Evolutionary conservation across 2,797 vertebrate genomes (phyloP), one percentile per base, ranked within the genome.

Genomic region (Pterois miles): DNA sequence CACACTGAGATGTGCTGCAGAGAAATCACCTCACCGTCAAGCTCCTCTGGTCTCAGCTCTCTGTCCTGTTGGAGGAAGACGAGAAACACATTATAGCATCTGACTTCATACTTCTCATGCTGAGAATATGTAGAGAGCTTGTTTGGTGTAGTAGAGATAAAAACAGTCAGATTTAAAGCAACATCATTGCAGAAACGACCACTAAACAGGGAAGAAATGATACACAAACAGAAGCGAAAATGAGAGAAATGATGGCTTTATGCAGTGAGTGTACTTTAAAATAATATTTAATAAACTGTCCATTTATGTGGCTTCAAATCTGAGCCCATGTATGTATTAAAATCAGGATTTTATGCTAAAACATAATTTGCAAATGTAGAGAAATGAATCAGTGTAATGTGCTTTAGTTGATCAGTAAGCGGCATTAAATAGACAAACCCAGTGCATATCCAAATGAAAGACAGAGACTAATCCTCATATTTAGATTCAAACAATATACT

Each of bases 31-130:
- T 94, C 72, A 96, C 96, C 96, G 68, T 96, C 96, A 0, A 96
- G 84, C 88, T 96, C 95, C 82, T 96, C 95, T 5, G 94, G 94
- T 40, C 93, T 90, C 76, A 96, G 89, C 54, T 94, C 94, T 81
- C 96, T 91, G 88, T 96, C 95, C 96, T 96, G 91, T 85, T 40
- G 71, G 71, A 83, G 65, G 73, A 67, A 75, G 59, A 5, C 78
- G 72, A 78, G 34, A 66, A 38, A 80, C 29, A 84, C 13, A 10
- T 84, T 68, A 48, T 4, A 81, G 54, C 1, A 20, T 71, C 52
- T 65, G 12, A 25, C 11, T 46, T 40, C 16, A 36, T 12, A 8
- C 16, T 25, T 53, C 57, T 31, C 6, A 29, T 11, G 13, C 18
- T 38, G 0, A 48, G 62, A 77, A 25, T 58, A 54, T 78, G 75